Conservation (phyloP, 2,797 vertebrate species). For the Sternarchorhynchus goeldii region DNA sequence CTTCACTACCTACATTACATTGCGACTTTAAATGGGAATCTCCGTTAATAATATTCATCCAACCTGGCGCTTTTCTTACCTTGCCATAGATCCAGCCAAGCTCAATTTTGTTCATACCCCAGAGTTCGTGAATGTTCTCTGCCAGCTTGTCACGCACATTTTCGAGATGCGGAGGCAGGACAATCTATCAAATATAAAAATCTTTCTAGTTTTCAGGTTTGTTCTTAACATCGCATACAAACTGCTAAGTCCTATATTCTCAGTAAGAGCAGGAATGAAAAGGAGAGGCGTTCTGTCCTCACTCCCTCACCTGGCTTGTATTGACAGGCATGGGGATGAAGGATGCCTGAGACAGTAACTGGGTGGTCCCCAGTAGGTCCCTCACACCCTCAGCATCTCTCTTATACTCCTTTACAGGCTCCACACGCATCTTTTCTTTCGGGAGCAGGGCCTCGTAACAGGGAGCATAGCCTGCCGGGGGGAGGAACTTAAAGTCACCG, state of each 20-base stretch:
- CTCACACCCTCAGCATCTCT: constrained; percentile 88
- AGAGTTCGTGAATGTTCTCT: constrained; percentile 98
- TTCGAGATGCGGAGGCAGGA: constrained; percentile 93
- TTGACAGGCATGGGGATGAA: constrained; percentile 95
- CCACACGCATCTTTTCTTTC: constrained; percentile 96
- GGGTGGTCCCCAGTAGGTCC: constrained; percentile 91
- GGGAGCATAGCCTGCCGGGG: constrained; percentile 92
- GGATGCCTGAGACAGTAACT: constrained; percentile 93
- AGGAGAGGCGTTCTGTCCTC: background rate
- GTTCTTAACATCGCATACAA: background rate
- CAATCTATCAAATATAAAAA: constrained; percentile 73
- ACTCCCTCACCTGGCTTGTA: constrained; percentile 86
- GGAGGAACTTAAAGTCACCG: constrained; percentile 97
- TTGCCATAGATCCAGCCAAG: constrained; percentile 98
- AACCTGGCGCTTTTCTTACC: constrained; percentile 67
- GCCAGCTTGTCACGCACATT: constrained; percentile 94
- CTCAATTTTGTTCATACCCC: constrained; percentile 99
- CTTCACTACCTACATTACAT: background rate
- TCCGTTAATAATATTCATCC: background rate
- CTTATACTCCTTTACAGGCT: constrained; percentile 98
- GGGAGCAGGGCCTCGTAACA: constrained; percentile 96
- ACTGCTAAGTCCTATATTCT: background rate
- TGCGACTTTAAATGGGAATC: constrained; percentile 17
- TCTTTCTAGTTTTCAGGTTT: background rate
- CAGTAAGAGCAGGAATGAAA: background rate